Percentiles rank a stretch among this genome's conserved stretches.
These are phyloP conservation scores for Syndactyla subalaris DNA, from an alignment of 2,797 vertebrate species.

Conservation along the genomic window DNA sequence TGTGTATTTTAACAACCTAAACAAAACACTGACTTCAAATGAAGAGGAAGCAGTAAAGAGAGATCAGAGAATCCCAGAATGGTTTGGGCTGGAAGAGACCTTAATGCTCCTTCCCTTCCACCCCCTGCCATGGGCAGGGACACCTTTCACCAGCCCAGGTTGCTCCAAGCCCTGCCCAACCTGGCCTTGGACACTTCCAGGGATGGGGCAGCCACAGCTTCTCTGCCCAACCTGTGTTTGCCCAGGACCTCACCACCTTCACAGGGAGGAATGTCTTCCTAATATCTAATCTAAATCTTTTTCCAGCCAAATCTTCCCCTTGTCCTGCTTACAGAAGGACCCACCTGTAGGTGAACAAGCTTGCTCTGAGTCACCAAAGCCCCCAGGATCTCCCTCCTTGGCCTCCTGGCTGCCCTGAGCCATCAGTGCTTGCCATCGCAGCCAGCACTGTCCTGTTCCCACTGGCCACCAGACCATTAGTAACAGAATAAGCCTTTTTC, in stretches of 20 bases:
- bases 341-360: neutral
- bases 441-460: neutral
- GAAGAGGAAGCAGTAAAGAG: neutral
- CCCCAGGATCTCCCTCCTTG: neutral
- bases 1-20: neutral
- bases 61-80: neutral
- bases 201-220: neutral
- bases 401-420: neutral
- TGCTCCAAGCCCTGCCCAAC: rapidly evolving
- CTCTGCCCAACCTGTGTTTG: neutral
- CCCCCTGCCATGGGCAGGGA: neutral
- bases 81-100: neutral
- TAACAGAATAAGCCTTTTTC: slow-evolving; percentile 40
- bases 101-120: neutral
- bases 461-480: slow-evolving; percentile 12
- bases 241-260: neutral
- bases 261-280: neutral
- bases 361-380: neutral
- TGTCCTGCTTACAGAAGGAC: neutral
- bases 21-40: neutral
- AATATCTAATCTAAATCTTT: neutral
- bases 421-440: neutral
- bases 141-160: rapidly evolving
- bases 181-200: neutral
- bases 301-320: neutral